Conservation (phyloP, 2,113 vertebrate genomes). For the Dromaius novaehollandiae region DNA sequence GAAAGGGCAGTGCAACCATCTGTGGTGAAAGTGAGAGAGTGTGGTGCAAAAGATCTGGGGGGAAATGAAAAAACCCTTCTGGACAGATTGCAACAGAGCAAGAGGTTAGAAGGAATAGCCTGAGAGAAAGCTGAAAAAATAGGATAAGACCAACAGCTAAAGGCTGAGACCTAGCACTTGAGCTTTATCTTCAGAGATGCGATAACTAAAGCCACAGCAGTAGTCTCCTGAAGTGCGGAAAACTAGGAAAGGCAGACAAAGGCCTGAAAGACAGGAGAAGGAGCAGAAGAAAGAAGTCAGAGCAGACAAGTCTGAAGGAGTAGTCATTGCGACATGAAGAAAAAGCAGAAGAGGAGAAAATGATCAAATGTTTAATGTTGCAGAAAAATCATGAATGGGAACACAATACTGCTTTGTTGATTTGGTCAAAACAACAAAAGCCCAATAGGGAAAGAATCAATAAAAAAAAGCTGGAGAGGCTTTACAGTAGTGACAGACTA, state of each 20-base stretch:
- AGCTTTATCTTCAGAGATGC: not conserved
- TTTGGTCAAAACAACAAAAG: constrained; percentile 28
- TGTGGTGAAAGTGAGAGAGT: not conserved
- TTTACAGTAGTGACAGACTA: not conserved
- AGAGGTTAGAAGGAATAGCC: not conserved
- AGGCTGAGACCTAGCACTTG: not conserved
- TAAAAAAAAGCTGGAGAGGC: constrained; percentile 11
- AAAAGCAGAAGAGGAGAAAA: not conserved
- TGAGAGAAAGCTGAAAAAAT: not conserved
- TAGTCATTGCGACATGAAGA: not conserved
- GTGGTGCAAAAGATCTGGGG: not conserved
- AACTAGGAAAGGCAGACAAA: not conserved
- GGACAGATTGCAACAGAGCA: not conserved
- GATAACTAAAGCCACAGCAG: not conserved
- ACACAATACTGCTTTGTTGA: not conserved
- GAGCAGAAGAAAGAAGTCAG: not conserved
- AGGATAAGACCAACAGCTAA: not conserved
- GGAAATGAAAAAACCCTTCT: not conserved
- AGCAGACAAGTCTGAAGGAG: not conserved
- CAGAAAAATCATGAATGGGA: constrained; percentile 24
- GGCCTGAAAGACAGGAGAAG: not conserved
- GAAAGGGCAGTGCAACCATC: not conserved
- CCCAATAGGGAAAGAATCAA: constrained; percentile 16
- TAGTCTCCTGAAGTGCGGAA: not conserved
- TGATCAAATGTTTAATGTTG: not conserved